Base-by-base conservation (phyloP, 2,888 invertebrate genomes). In the Xylota sylvarum region DNA sequence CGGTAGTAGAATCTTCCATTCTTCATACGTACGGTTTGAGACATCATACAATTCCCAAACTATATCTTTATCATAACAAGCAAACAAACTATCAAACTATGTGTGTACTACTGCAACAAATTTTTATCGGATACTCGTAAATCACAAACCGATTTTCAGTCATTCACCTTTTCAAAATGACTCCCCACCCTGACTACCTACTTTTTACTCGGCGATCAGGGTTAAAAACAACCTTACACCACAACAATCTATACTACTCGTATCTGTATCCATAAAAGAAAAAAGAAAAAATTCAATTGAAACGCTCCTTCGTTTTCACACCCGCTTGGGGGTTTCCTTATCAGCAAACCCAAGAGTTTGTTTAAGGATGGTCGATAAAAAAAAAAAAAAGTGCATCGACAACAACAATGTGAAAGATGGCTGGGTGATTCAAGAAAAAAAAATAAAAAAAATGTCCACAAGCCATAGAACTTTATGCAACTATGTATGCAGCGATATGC, bases 131-230 rank as follows among this genome's bases (percentile, higher is more conserved):
- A 79, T 67, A 73, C 73, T 78, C 78, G 48, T 83, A 79, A 79
- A 83, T 83, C 79, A 79, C 17, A 43, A 69, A 73, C 78, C 43
- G 65, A 55, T 79, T 73, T 83, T 55, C 64, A 83, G 83, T 83
- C 83, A 78, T 79, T 83, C 83, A 83, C 83, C 83, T 78, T 30
- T 30, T 60, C 46, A 10, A 12, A 48, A 50, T 40, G 50, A 14
- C 43, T 43, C 43, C 43, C 43, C 30, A 48, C 64, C 5, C 60
- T 70, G 19, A 56, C 55, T 70, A 70, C 32, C 17, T 30, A 37
- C n/a, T 64, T 58, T 56, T 35, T 32, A 4, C n/a, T n/a, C n/a
- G 0, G n/a, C 55, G 48, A 77, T 77, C 76, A 67, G 58, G 67
- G 76, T 77, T 67, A 77, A 56, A 74, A 74, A 40, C 67, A 55